phyloP scores from a whole-genome alignment of 2,888 invertebrate genomes.

The Acleris literana region DNA sequence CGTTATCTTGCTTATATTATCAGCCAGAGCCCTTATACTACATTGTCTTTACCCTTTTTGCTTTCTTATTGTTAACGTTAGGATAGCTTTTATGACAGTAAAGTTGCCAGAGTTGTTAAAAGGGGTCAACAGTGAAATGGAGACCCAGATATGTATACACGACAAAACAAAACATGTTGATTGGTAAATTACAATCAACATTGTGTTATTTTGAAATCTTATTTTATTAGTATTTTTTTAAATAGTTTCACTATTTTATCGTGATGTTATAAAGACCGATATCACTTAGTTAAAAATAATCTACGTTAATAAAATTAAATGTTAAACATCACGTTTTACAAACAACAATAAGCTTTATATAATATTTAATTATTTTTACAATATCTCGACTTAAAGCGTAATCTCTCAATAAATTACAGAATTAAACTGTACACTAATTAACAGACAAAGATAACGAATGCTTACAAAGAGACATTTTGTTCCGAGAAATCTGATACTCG shows the following conservation, averaged over 20 bases:
- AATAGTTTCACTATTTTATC: neutral
- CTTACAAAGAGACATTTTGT: slow-evolving; percentile 12
- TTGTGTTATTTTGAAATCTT: neutral
- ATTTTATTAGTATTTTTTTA: neutral
- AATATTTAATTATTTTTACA: slow-evolving; percentile 2
- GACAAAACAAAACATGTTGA: neutral
- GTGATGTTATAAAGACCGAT: neutral
- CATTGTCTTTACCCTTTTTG: too few relatives aligned
- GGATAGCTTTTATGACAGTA: too few relatives aligned
- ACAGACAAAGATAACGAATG: neutral
- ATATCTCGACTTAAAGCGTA: slow-evolving; percentile 13
- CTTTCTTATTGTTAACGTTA: too few relatives aligned
- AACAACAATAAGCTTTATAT: neutral
- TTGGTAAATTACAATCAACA: neutral
- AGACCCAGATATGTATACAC: too few relatives aligned
- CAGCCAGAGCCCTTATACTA: too few relatives aligned
- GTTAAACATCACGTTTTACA: slow-evolving; percentile 8
- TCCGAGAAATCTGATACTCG: slow-evolving; percentile 16
- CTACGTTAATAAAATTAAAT: slow-evolving; percentile 12
- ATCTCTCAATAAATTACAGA: slow-evolving; percentile 13
- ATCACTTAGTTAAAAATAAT: neutral
- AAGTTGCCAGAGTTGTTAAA: too few relatives aligned
- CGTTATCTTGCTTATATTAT: too few relatives aligned
- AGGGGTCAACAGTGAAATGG: too few relatives aligned
- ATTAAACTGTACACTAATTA: neutral